Percentiles rank a stretch among this genome's conserved stretches.
Evolutionary conservation across 1,140 invertebrate genomes (phyloP).

Genomic region (Fopius arisanus): DNA sequence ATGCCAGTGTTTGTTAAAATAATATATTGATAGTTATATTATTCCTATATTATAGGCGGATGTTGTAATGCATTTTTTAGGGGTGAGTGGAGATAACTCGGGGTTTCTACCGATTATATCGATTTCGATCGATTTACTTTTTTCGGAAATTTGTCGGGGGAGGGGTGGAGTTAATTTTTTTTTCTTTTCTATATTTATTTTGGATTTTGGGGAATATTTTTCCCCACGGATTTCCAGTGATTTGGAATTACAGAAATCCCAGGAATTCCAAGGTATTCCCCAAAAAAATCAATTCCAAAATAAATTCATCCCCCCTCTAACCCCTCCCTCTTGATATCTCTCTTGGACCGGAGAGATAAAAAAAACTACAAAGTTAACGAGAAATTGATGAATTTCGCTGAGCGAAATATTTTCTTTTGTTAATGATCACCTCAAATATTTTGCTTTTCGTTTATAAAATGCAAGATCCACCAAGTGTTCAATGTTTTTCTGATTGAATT

Average conservation of each 20-base stretch:
- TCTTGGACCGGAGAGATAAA: background rate
- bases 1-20: constrained; percentile 52
- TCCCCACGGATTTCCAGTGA: no score
- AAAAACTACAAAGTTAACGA: background rate
- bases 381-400: background rate
- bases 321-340: background rate
- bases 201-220: no score
- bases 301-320: background rate
- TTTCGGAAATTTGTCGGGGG: background rate
- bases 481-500: constrained; percentile 42
- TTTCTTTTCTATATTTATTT: no score
- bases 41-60: constrained; percentile 42
- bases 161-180: background rate
- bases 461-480: constrained; percentile 60
- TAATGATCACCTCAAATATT: background rate
- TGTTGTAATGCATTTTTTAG: constrained; percentile 34
- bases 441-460: constrained; percentile 26
- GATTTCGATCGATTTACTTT: constrained; percentile 25
- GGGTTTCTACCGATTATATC: no score
- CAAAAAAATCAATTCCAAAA: no score
- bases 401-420: constrained; percentile 13
- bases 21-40: constrained; percentile 45
- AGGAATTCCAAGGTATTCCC: constrained; percentile 16
- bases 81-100: constrained; percentile 9
- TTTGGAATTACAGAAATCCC: background rate